Evolutionary conservation across 2,888 invertebrate species (phyloP).

Genomic region (Nymphalis c-album): DNA sequence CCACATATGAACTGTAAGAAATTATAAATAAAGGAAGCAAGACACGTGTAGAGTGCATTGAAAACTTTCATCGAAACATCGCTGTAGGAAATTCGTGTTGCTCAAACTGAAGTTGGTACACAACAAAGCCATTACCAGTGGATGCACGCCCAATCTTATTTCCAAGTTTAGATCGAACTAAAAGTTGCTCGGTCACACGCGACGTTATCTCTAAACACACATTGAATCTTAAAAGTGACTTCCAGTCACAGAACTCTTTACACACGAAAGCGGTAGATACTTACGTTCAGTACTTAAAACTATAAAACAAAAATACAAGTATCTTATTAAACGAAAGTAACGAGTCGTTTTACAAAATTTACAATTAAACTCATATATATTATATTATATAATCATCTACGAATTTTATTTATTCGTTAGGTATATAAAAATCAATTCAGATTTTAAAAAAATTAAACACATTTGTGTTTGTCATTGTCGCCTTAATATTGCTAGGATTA

Average conservation of each 20-base stretch:
- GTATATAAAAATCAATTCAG: no score
- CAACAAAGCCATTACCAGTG: conserved; percentile 37
- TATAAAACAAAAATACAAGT: no score
- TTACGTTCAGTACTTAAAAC: neutral
- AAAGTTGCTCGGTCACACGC: conserved; percentile 35
- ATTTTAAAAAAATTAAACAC: neutral
- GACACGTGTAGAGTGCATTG: conserved; percentile 26
- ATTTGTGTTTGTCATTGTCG: no score
- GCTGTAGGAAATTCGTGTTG: conserved; percentile 28
- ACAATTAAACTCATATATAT: no score
- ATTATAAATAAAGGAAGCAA: conserved; percentile 6
- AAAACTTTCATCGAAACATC: conserved; percentile 23
- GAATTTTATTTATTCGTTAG: no score
- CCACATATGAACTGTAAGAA: neutral
- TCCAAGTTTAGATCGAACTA: conserved; percentile 33
- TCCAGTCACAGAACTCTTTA: conserved; percentile 6
- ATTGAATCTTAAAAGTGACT: conserved; percentile 15
- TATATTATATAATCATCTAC: no score
- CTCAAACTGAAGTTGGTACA: conserved; percentile 36
- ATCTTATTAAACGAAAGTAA: no score
- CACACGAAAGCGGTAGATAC: neutral
- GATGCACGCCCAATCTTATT: conserved; percentile 37
- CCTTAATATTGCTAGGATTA: neutral
- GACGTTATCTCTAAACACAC: conserved; percentile 17
- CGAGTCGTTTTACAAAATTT: no score